These are phyloP conservation scores for Zaprionus camerounensis DNA, from an alignment of 1,140 invertebrate genomes.

Conservation along the genomic window DNA sequence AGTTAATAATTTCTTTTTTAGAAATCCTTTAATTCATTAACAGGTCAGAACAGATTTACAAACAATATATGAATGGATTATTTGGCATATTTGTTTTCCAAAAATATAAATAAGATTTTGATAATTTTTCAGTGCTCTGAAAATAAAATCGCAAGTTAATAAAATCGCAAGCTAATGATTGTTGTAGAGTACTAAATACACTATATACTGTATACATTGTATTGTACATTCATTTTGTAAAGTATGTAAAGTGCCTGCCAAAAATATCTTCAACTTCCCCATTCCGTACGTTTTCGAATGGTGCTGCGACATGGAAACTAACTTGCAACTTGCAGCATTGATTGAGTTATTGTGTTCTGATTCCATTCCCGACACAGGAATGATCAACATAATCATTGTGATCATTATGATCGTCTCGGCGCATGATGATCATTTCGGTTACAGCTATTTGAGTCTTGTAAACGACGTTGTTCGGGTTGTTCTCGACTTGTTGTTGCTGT, in stretches of 20 bases:
- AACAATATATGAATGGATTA: no score
- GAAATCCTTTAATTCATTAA: no score
- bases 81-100: no score
- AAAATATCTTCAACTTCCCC: neutral
- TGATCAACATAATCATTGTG: slow-evolving; percentile 13
- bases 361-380: slow-evolving; percentile 22
- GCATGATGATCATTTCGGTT: slow-evolving; percentile 6
- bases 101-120: no score
- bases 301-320: slow-evolving; percentile 3
- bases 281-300: neutral
- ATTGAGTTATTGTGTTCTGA: slow-evolving; percentile 30
- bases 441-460: slow-evolving; percentile 33
- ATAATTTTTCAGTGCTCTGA: no score
- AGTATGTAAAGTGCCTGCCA: neutral
- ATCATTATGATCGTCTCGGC: slow-evolving; percentile 19
- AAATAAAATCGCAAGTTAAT: no score
- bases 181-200: no score
- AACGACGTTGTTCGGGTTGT: slow-evolving; percentile 14
- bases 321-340: slow-evolving; percentile 6
- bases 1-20: no score
- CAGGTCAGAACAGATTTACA: no score
- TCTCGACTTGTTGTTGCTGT: neutral
- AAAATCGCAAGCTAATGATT: no score
- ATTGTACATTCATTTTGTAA: no score
- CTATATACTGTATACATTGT: no score